phyloP scores from a whole-genome alignment of 2,888 invertebrate species.

The Cryptus armator region DNA sequence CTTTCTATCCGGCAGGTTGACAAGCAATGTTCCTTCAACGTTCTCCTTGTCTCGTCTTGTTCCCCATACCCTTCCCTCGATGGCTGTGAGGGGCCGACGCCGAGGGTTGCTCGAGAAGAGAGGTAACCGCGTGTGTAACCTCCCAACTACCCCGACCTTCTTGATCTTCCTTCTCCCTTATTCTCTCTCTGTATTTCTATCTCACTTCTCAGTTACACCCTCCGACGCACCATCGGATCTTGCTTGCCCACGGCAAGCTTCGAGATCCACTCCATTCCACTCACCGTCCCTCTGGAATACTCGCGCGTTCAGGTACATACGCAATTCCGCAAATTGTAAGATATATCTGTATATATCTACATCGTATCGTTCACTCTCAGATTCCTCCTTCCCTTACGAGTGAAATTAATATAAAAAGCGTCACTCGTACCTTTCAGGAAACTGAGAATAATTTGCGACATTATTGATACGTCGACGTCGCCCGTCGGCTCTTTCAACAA shows the following conservation, averaged over 20 bases:
- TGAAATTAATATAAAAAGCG: conserved; percentile 59
- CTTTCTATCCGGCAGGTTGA: conserved; percentile 56
- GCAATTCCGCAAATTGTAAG: background rate
- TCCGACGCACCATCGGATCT: conserved; percentile 61
- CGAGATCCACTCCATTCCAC: conserved; percentile 53
- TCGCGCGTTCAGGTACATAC: conserved; percentile 33
- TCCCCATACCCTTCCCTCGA: conserved; percentile 64
- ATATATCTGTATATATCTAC: conserved; percentile 1
- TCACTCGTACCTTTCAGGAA: background rate
- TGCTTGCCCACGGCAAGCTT: conserved; percentile 62
- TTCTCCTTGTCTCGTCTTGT: conserved; percentile 38
- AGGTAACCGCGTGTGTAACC: conserved; percentile 84
- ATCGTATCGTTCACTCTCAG: conserved; percentile 10
- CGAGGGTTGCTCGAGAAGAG: conserved; percentile 71
- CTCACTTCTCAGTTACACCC: conserved; percentile 56
- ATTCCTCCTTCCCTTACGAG: conserved; percentile 31
- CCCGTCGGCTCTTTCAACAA: background rate
- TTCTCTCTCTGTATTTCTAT: conserved; percentile 31
- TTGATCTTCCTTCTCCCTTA: conserved; percentile 9
- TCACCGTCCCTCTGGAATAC: conserved; percentile 44
- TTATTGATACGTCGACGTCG: background rate
- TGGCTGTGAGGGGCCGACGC: conserved; percentile 37
- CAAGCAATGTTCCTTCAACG: conserved; percentile 56
- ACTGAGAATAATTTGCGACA: conserved; percentile 16
- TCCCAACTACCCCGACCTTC: conserved; percentile 72